Evolutionary conservation across 92 coral and sea anemone species (phyloP), one percentile per base, ranked within the genome.

Genomic region (Pocillopora meandrina): DNA sequence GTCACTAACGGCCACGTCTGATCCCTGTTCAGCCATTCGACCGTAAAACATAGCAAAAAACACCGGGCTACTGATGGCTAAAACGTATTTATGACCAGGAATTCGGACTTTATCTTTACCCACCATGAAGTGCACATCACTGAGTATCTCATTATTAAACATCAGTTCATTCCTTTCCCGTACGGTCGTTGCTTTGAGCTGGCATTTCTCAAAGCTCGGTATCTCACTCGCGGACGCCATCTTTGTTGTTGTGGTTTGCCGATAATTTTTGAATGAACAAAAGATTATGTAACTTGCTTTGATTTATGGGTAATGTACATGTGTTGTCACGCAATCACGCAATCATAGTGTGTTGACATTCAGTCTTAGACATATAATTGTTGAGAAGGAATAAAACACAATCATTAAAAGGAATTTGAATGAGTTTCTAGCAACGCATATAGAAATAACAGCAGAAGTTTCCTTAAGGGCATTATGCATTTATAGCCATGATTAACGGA

Each of bases 1-100:
- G 88, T 93, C 98, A 5, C 85, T 77, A 68, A 93, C 85, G 49
- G 82, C 68, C 26, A 93, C 88, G 75, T 93, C 98, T 33, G 85
- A 85, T 56, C 64, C 77, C 18, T 89, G 85, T 63, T 91, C 98
- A 26, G 98, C 95, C 87, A 92, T 86, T 82, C 89, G 91, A 34
- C 98, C 98, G 76, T 91, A 93, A 65, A 93, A 90, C 98, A 93
- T 93, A 2, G 95, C 95, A 73, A 92, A 84, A 77, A 93, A 93
- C 15, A 93, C 98, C 0, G 98, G 98, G 34, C 93, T 91, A 67
- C 95, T 91, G 10, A 92, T 93, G 12, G 98, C 95, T 56, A 93
- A 70, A 20, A 93, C 95, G 82, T 91, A 93, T 65, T 91, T 93
- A 56, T 93, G 98, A 9, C 93, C 95, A 5, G 98, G 98, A 65